phyloP scores from a whole-genome alignment of 1,140 invertebrate genomes.

The Nomia melanderi region DNA sequence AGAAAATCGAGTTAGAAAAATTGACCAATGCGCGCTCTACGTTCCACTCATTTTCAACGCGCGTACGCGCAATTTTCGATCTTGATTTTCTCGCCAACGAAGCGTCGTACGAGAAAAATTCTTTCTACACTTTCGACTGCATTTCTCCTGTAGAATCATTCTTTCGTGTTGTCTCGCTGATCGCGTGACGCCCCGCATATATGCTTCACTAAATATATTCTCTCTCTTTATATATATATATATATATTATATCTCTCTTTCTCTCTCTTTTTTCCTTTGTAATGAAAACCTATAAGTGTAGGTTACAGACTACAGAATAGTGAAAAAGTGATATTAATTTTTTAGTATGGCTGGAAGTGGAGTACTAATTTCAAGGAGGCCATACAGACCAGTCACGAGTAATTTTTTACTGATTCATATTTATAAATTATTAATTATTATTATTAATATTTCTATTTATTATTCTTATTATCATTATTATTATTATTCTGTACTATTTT shows the following conservation, averaged over 20 bases:
- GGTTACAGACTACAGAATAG: conserved; percentile 69
- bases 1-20: not conserved
- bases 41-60: not conserved
- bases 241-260: conserved; percentile 14
- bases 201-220: conserved; percentile 7
- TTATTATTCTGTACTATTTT: conserved; percentile 66
- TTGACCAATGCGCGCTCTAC: not conserved
- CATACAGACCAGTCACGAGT: conserved; percentile 87
- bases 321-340: conserved; percentile 78
- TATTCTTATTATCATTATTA: conserved; percentile 55
- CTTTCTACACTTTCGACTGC: not conserved
- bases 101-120: not conserved
- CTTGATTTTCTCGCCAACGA: not conserved
- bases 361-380: conserved; percentile 97
- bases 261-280: conserved; percentile 34
- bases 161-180: not conserved
- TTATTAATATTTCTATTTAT: conserved; percentile 65
- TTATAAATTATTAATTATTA: conserved; percentile 75
- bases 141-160: not conserved
- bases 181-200: conserved; percentile 4
- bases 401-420: conserved; percentile 81
- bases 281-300: conserved; percentile 39
- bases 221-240: no score
- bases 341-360: conserved; percentile 95
- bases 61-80: not conserved